These are phyloP conservation scores for Cybosia mesomella DNA, from an alignment of 2,888 invertebrate species.

Conservation along the genomic window DNA sequence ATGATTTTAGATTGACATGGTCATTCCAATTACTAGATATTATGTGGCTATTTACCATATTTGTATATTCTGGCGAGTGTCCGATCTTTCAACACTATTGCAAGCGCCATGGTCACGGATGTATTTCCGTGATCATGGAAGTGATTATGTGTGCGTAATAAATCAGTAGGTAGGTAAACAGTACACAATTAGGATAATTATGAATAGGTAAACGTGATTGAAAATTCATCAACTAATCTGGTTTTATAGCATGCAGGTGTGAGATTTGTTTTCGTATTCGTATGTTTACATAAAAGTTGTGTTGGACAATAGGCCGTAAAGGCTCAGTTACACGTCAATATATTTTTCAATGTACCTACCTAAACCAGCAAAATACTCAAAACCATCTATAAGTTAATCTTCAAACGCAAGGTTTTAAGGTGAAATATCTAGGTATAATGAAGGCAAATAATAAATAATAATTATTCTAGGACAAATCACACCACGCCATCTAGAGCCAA, in stretches of 20 bases:
- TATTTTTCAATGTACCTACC: neutral
- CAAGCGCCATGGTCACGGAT: neutral
- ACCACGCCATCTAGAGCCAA: no score
- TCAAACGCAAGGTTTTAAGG: no score
- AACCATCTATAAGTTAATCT: no score
- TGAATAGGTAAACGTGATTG: slow-evolving; percentile 2
- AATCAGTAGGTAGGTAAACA: neutral
- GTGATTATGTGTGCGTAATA: neutral
- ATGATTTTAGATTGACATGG: neutral
- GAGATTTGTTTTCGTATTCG: slow-evolving; percentile 3
- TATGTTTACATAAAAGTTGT: slow-evolving; percentile 10
- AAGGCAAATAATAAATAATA: no score
- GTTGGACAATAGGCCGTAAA: slow-evolving; percentile 3
- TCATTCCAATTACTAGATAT: neutral
- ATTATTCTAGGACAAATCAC: no score
- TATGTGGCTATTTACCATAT: neutral
- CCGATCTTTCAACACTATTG: slow-evolving; percentile 1
- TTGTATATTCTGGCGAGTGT: neutral
- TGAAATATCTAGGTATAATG: neutral
- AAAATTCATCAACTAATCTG: slow-evolving; percentile 10
- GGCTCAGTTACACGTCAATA: neutral
- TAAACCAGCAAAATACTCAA: no score
- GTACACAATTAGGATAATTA: neutral
- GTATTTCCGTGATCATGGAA: neutral
- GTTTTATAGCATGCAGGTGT: slow-evolving; percentile 17